Base-by-base conservation (phyloP, 37 sponge, comb jelly and placozoan species). In the Haliclona indistincta region DNA sequence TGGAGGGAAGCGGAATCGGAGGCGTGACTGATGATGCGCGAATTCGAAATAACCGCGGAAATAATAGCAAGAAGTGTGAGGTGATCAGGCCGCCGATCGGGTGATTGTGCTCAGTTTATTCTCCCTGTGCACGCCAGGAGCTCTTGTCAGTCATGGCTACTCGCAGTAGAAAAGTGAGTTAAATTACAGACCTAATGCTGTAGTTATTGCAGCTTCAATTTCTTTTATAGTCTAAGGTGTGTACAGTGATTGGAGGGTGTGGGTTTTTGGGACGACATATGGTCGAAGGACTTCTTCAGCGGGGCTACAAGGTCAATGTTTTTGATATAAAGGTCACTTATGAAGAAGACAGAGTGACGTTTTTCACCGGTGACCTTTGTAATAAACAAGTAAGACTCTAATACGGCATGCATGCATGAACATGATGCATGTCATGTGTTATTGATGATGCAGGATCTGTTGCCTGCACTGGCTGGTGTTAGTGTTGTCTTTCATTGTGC, bases 241-340 rank as follows among this genome's bases (percentile, higher is more conserved):
- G 93, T 34, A 63, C 86, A 26, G 95, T 95, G 45, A 52, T 95
- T 26, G 95, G 95, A 49, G 95, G 95, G 37, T 82, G 92, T 78
- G 95, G 95, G 5, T 95, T 95, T 66, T 78, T 95, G 32, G 95
- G 95, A 10, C 84, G 86, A 0, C 89, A 95, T 63, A 70, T 95
- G 38, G 89, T 84, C 43, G 92, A 91, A 67, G 44, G 53, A 6
- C 85, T 95, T 35, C 54, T 95, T 38, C 68, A 56, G 15, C 70
- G 73, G 40, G 95, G 89, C 26, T 95, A 91, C 80, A 38, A 62
- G 4, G 95, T 95, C 61, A 84, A 83, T 34, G 87, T 95, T 25
- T 95, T 91, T 80, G 95, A 95, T 72, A 58, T 95, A 0, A 70
- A 67, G 43, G 34, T 30, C 10, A 80, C 78, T 25, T 84, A 75